Evolutionary conservation across 1,140 invertebrate genomes (phyloP).

Genomic region (Lutraria rhynchaena): DNA sequence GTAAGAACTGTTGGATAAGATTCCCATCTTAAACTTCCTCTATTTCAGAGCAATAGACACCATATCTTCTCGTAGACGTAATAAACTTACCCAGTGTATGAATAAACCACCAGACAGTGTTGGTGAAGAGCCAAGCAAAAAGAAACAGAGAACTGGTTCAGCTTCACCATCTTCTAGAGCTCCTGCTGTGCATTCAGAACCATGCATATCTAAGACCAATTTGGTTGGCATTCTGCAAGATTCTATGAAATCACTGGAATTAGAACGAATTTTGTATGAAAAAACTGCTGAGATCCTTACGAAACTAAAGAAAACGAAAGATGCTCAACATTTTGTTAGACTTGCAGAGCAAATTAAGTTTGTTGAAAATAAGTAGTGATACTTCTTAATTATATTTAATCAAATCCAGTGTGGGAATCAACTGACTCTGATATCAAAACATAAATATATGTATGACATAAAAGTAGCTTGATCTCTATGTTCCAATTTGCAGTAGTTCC

Average conservation of each 20-base stretch:
- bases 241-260: background rate
- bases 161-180: background rate
- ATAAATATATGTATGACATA: no score
- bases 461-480: no score
- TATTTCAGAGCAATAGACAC: conserved; percentile 12
- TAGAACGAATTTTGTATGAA: conserved; percentile 14
- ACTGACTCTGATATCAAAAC: no score
- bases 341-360: conserved; percentile 1
- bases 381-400: no score
- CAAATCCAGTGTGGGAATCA: no score
- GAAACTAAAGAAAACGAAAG: background rate
- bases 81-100: background rate
- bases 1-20: background rate
- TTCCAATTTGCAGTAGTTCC: no score
- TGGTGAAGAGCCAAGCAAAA: background rate
- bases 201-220: background rate
- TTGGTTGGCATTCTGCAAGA: background rate
- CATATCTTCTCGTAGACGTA: background rate
- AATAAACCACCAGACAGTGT: background rate
- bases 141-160: background rate
- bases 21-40: background rate
- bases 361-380: background rate
- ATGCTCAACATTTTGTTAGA: conserved; percentile 5
- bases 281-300: conserved; percentile 8
- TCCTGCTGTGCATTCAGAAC: background rate